These are phyloP conservation scores for Oreotragus oreotragus DNA, from an alignment of 2,113 vertebrate genomes.

Conservation along the genomic window DNA sequence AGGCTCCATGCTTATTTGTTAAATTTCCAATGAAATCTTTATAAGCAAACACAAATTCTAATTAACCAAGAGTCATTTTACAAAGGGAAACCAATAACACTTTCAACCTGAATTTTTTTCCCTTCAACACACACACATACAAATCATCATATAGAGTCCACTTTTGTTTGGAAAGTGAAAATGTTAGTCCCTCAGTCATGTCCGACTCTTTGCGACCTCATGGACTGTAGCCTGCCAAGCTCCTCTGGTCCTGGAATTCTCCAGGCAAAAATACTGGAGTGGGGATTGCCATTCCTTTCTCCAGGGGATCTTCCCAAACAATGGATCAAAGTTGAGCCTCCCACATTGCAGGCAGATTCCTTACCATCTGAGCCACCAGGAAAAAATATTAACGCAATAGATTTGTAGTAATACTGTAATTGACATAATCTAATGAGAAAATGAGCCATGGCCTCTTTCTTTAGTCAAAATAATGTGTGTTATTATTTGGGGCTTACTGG, in stretches of 20 bases:
- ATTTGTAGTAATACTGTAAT: neutral
- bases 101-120: conserved; percentile 25
- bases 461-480: conserved; percentile 17
- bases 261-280: neutral
- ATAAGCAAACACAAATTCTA: conserved; percentile 75
- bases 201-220: neutral
- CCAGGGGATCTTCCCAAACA: neutral
- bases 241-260: neutral
- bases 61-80: conserved; percentile 67
- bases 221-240: neutral
- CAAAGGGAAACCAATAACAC: conserved; percentile 47
- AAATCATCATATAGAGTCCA: neutral
- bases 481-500: conserved; percentile 27
- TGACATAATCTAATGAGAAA: conserved; percentile 16
- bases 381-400: neutral
- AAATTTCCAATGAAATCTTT: conserved; percentile 74
- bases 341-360: neutral
- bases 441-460: neutral
- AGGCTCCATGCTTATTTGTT: conserved; percentile 69
- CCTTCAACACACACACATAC: neutral
- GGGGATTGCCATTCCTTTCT: neutral
- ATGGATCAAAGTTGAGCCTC: neutral
- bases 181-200: neutral
- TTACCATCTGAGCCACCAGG: neutral
- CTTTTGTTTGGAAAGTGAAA: conserved; percentile 26